Base-by-base conservation (phyloP, 2,888 invertebrate genomes). In the Agrilus biguttatus region DNA sequence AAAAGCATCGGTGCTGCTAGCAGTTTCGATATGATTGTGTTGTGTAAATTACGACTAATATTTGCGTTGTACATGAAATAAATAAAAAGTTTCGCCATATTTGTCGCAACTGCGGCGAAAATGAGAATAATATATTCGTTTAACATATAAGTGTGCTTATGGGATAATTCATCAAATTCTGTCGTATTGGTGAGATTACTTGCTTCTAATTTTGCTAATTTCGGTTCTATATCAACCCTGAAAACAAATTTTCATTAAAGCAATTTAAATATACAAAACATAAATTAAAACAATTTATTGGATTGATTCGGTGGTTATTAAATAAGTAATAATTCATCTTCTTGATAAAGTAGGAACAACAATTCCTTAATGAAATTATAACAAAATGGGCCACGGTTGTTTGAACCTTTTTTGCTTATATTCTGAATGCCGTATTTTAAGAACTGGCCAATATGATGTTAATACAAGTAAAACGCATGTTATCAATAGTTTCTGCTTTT, bases 101-200 rank as follows among this genome's bases (percentile, higher is more conserved):
- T 55, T 14, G 56, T 45, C n/a, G 51, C 28, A 1, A 53, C 47
- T 5, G 58, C 52, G 6, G 47, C 37, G 4, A 56, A n/a, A 2
- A 58, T 51, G 40, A 57, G 45, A 13, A 49, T 41, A 4, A 56
- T 52, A 45, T 60, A 61, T 4, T 55, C 33, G 23, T 52, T 53
- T 35, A 59, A 47, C 14, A 47, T 14, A 36, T 28, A 41, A 6
- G 19, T 19, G 14, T 43, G 43, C 14, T 38, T 14, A 8, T 34
- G 36, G 14, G 40, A 36, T 12, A 42, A 40, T 17, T 41, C 13
- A 35, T 46, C 40, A 32, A 44, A 49, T 42, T 45, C 45, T 7
- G 43, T 40, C 8, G 46, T 37, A 17, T 47, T 34, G 2, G 47
- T 49, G 12, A 39, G 23, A 33, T 44, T 41, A 17, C 46, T 47